Base-by-base conservation (phyloP, 2,888 invertebrate species). In the Mayetiola destructor region DNA sequence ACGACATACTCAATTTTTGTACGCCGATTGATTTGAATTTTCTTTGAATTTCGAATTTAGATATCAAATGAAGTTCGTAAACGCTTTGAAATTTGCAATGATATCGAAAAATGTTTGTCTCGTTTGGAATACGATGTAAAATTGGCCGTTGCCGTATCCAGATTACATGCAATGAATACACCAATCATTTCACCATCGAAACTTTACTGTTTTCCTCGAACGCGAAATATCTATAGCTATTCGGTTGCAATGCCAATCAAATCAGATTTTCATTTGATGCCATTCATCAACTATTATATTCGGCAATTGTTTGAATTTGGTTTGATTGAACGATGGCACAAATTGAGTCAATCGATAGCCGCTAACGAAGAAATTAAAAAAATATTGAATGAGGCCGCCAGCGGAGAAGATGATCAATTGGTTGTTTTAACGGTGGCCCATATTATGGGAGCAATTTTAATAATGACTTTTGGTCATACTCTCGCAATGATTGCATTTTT, bases 271-370 rank as follows among this genome's bases (percentile, higher is more conserved):
- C 70, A 70, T 63, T 58, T 72, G 16, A 59, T 71, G 59, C 66
- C 68, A 23, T 66, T 66, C 59, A 68, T 72, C 37, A 70, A 72
- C 63, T 64, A 65, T 0, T 63, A 70, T 4, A 69, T 72, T 52
- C 67, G 69, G 52, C 62, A 65, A 18, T 64, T 69, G 2, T 68
- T 68, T 18, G 72, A 72, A 56, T 69, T 69, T 37, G 72, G 72
- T 1, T 68, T 70, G 39, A 65, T 72, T 62, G 65, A 68, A 16
- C 71, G 71, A 58, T 72, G 72, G 72, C 65, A 67, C 1, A 62
- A 66, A 0, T 71, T 71, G 12, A 42, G 42, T 56, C 30, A 40
- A 8, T 3, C 42, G 10, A 53, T 53, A n/a, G 56, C 42, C 10
- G 18, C 32, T 18, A 53, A 18, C 30, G 16, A 16, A 30, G 53